Evolutionary conservation across 2,797 vertebrate species (phyloP).

Genomic region (Macropodus opercularis): DNA sequence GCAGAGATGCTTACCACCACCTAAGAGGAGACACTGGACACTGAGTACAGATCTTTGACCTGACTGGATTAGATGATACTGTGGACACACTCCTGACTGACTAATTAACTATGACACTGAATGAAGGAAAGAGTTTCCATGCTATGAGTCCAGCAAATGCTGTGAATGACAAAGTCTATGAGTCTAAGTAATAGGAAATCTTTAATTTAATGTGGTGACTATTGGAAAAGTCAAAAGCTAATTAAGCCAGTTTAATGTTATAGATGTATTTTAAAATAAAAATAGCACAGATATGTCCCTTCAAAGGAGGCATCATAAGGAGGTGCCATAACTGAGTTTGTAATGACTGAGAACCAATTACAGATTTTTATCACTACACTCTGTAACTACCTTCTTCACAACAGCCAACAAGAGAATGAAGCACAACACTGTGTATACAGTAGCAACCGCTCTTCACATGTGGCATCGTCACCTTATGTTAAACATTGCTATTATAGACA

Average conservation of each 20-base stretch:
- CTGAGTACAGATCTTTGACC: slow-evolving; percentile 31
- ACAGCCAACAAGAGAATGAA: background rate
- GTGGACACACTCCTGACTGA: slow-evolving; percentile 34
- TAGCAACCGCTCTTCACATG: slow-evolving; percentile 17
- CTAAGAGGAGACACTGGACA: slow-evolving; percentile 26
- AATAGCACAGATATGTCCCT: too few species aligned
- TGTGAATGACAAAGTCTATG: slow-evolving; percentile 33
- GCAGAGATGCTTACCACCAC: slow-evolving; percentile 38
- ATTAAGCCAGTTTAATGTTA: slow-evolving; percentile 22
- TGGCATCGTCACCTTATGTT: slow-evolving; percentile 19
- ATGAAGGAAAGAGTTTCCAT: slow-evolving; percentile 47
- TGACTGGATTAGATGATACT: slow-evolving; percentile 42
- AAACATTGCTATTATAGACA: slow-evolving; percentile 21
- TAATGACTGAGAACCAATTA: slow-evolving; percentile 4
- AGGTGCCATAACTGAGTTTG: background rate
- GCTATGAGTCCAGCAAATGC: slow-evolving; percentile 41
- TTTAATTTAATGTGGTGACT: slow-evolving; percentile 17
- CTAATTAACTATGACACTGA: slow-evolving; percentile 45
- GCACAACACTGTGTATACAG: slow-evolving; percentile 10
- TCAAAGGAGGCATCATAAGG: too few species aligned
- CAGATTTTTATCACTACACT: background rate
- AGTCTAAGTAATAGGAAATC: slow-evolving; percentile 56
- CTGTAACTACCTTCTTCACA: slow-evolving; percentile 1
- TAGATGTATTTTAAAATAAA: slow-evolving; percentile 12
- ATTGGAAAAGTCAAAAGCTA: slow-evolving; percentile 17